phyloP scores from a whole-genome alignment of 2,797 vertebrate genomes.

The Leucoraja ocellata region DNA sequence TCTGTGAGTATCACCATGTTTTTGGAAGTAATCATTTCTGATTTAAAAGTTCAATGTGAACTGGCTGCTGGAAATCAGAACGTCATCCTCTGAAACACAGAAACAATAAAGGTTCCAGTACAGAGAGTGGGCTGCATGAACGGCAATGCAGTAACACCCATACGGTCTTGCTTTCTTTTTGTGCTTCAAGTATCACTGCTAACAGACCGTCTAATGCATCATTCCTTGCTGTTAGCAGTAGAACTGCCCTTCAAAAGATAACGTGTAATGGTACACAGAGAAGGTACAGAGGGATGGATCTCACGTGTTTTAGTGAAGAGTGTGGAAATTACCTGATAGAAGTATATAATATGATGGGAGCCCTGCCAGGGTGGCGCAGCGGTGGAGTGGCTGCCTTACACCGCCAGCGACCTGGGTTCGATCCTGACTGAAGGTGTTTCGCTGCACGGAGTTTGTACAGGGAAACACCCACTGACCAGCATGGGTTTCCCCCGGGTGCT shows the following conservation, averaged over 20 bases:
- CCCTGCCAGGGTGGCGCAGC: no score
- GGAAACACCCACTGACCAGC: no score
- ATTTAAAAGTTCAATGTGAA: slow-evolving; percentile 28
- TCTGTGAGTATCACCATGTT: background rate
- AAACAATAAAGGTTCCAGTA: slow-evolving; percentile 25
- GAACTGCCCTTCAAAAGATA: background rate
- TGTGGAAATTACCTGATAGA: background rate
- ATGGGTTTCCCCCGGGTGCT: no score
- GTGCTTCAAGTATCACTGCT: background rate
- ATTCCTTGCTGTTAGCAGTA: background rate
- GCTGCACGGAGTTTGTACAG: no score
- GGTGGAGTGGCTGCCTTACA: no score
- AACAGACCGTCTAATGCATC: background rate
- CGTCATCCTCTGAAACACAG: slow-evolving; percentile 4
- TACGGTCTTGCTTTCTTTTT: background rate
- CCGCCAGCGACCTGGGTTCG: no score
- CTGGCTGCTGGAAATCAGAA: slow-evolving; percentile 22
- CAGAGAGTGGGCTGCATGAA: background rate
- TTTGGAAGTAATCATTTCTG: slow-evolving; percentile 24
- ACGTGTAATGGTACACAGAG: background rate
- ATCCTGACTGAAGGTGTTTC: no score
- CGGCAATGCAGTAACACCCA: slow-evolving; percentile 6
- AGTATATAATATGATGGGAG: no score
- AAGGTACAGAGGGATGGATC: background rate
- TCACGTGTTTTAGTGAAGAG: background rate